phyloP scores from a whole-genome alignment of 2,113 vertebrate genomes.

The Sphyrna mokarran region DNA sequence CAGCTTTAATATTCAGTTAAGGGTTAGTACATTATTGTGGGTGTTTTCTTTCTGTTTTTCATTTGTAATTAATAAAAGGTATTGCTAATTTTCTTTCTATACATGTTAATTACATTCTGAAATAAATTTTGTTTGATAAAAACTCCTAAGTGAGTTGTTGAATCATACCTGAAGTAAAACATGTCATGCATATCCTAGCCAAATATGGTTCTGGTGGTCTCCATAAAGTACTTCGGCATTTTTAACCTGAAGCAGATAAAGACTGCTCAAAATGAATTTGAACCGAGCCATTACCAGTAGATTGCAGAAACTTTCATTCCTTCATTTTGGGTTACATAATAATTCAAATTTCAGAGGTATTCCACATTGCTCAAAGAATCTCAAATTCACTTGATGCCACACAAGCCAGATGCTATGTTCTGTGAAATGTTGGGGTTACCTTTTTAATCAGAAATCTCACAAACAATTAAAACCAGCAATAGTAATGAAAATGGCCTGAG shows the following conservation, averaged over 20 bases:
- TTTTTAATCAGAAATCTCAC: background rate
- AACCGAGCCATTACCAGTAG: background rate
- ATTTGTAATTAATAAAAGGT: no score
- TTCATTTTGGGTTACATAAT: background rate
- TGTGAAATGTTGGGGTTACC: background rate
- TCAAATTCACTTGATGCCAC: background rate
- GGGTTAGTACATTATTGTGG: no score
- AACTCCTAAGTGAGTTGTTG: no score
- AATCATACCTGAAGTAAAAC: no score
- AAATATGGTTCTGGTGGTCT: no score
- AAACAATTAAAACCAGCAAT: background rate
- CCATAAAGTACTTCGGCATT: no score
- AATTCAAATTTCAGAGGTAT: background rate
- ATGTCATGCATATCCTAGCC: no score
- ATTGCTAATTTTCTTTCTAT: no score
- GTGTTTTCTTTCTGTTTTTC: no score
- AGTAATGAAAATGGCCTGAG: background rate
- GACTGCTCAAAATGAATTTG: background rate
- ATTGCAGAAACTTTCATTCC: background rate
- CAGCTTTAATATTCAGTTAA: no score
- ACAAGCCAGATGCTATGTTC: background rate
- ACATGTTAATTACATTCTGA: no score
- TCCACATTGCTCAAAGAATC: background rate
- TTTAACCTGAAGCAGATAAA: background rate
- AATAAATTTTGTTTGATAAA: no score